Evolutionary conservation across 2,888 invertebrate genomes (phyloP).

Genomic region (Agrochola lota): DNA sequence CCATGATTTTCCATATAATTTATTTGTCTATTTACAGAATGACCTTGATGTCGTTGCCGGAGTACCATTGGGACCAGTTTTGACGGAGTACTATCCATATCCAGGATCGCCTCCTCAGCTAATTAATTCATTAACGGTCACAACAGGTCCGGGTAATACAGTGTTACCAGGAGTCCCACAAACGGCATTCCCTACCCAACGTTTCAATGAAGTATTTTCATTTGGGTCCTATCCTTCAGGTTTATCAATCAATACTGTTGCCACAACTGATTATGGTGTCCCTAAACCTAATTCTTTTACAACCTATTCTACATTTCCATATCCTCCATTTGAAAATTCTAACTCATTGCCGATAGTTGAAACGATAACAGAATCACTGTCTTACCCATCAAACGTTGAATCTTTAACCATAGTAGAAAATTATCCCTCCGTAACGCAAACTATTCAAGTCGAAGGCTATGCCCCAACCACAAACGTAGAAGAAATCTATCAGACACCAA

Average conservation of each 20-base stretch:
- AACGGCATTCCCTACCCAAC: constrained; percentile 33
- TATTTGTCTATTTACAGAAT: constrained; percentile 66
- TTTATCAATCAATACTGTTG: constrained; percentile 31
- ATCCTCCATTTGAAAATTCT: background rate
- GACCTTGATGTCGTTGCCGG: constrained; percentile 33
- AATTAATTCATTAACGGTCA: constrained; percentile 27
- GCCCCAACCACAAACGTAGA: constrained; percentile 3
- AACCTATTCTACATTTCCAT: constrained; percentile 10
- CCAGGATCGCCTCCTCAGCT: constrained; percentile 32
- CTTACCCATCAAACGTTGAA: constrained; percentile 29
- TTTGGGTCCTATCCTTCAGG: constrained; percentile 18
- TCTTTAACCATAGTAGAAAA: constrained; percentile 37
- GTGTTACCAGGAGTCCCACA: constrained; percentile 28
- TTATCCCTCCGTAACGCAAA: constrained; percentile 13
- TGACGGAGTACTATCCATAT: constrained; percentile 36
- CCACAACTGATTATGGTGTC: constrained; percentile 21
- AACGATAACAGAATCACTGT: background rate
- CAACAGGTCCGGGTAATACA: constrained; percentile 18
- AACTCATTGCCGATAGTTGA: constrained; percentile 13
- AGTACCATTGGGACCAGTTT: constrained; percentile 49
- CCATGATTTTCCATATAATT: constrained; percentile 27
- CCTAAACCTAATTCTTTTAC: constrained; percentile 5
- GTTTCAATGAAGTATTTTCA: constrained; percentile 30
- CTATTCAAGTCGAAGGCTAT: constrained; percentile 12
- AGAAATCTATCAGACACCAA: constrained; percentile 41